phyloP scores from a whole-genome alignment of 2,888 invertebrate genomes.

The Xanthia icteritia region DNA sequence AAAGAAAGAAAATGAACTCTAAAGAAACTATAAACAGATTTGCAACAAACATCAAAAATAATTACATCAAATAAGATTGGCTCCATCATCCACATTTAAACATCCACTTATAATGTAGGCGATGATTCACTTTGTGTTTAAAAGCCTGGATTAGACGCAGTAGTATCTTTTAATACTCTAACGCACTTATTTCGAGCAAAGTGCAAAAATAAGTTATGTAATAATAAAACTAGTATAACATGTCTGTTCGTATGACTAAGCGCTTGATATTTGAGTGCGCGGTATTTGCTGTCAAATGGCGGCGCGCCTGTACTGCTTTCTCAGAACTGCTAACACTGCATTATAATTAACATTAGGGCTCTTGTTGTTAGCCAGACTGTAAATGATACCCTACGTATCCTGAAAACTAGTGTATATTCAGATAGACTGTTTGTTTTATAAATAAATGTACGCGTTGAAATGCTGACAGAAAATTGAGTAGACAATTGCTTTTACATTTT shows the following conservation, averaged over 20 bases:
- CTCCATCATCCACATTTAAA: slow-evolving; percentile 59
- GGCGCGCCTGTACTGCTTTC: slow-evolving; percentile 68
- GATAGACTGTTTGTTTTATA: slow-evolving; percentile 37
- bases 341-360: slow-evolving; percentile 70
- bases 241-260: slow-evolving; percentile 78
- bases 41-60: slow-evolving; percentile 56
- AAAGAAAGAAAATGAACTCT: slow-evolving; percentile 30
- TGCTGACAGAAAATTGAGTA: slow-evolving; percentile 48
- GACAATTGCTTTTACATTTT: slow-evolving; percentile 54
- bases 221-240: slow-evolving; percentile 68
- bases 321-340: slow-evolving; percentile 67
- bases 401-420: slow-evolving; percentile 39
- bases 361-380: slow-evolving; percentile 57
- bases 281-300: slow-evolving; percentile 80
- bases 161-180: slow-evolving; percentile 64
- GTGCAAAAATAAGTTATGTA: slow-evolving; percentile 70
- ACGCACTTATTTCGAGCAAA: slow-evolving; percentile 66
- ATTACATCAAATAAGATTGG: slow-evolving; percentile 58
- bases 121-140: slow-evolving; percentile 65
- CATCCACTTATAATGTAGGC: slow-evolving; percentile 53
- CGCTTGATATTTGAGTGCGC: slow-evolving; percentile 81
- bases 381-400: slow-evolving; percentile 57
- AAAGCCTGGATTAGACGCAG: slow-evolving; percentile 65
- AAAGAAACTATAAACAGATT: slow-evolving; percentile 34
- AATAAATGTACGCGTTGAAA: slow-evolving; percentile 50